These are phyloP conservation scores for Alca torda DNA, from an alignment of 2,797 vertebrate genomes.

Conservation along the genomic window DNA sequence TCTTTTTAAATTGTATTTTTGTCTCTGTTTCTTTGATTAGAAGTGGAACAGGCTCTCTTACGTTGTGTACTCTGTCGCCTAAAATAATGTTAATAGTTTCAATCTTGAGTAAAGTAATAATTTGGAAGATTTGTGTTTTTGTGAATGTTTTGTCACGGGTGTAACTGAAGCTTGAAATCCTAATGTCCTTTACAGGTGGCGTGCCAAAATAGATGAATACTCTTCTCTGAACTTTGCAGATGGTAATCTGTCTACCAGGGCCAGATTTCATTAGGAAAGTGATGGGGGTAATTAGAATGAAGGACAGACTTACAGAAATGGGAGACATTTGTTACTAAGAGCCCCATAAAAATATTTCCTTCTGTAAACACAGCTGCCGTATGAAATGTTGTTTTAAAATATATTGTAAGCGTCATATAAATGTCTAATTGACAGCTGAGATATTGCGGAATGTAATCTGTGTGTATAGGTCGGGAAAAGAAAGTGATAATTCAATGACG, in stretches of 20 bases:
- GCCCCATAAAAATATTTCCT: slow-evolving; percentile 77
- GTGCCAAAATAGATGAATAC: slow-evolving; percentile 48
- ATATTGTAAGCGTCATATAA: slow-evolving; percentile 59
- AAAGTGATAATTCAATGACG: neutral
- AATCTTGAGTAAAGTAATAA: neutral
- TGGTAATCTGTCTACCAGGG: slow-evolving; percentile 49
- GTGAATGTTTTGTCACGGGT: neutral
- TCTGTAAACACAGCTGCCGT: slow-evolving; percentile 83
- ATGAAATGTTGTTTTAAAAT: slow-evolving; percentile 64
- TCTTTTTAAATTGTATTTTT: neutral
- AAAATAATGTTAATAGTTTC: neutral
- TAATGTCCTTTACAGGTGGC: slow-evolving; percentile 78
- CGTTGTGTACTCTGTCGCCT: neutral
- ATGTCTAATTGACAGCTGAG: slow-evolving; percentile 52
- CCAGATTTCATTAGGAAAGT: slow-evolving; percentile 65
- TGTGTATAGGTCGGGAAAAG: neutral
- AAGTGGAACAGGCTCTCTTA: neutral
- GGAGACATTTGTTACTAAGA: slow-evolving; percentile 71
- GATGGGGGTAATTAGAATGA: slow-evolving; percentile 48
- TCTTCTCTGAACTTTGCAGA: slow-evolving; percentile 68
- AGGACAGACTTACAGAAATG: slow-evolving; percentile 43
- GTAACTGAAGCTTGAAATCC: slow-evolving; percentile 52
- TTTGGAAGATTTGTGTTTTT: neutral
- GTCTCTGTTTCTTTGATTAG: neutral
- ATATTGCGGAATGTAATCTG: slow-evolving; percentile 5